These are phyloP conservation scores for Tetragonisca angustula DNA, from an alignment of 2,888 invertebrate species.

Conservation along the genomic window DNA sequence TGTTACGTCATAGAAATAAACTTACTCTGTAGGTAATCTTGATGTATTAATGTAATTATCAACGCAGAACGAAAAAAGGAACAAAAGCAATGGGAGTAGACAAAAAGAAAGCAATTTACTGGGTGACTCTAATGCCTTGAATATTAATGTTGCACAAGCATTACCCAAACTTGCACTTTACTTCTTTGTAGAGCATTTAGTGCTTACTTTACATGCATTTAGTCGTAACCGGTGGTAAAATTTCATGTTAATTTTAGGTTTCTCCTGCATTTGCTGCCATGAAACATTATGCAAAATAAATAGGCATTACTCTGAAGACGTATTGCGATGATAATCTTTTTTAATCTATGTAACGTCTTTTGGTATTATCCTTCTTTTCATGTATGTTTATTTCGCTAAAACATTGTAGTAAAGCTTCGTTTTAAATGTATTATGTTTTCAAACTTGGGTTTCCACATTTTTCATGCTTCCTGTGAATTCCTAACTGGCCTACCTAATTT, in stretches of 20 bases:
- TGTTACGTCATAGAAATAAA: neutral
- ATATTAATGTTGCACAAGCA: constrained; percentile 42
- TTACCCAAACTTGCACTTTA: constrained; percentile 41
- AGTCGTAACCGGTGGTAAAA: constrained; percentile 18
- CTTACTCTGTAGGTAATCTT: neutral
- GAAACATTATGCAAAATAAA: constrained; percentile 20
- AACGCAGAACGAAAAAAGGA: neutral
- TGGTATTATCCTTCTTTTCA: neutral
- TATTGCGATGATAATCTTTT: neutral
- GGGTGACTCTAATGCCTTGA: constrained; percentile 33
- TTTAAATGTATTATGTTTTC: neutral
- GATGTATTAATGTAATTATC: constrained; percentile 3
- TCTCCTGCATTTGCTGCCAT: neutral
- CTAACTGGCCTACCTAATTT: too few species aligned
- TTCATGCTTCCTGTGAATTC: neutral
- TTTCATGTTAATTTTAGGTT: constrained; percentile 25
- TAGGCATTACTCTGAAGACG: neutral
- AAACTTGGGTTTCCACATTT: neutral
- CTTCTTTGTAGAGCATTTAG: constrained; percentile 34
- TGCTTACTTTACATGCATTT: constrained; percentile 33
- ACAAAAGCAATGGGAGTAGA: neutral
- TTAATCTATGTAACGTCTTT: neutral
- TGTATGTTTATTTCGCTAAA: neutral
- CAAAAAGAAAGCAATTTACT: constrained; percentile 21
- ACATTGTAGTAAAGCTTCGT: neutral